Evolutionary conservation across 2,113 vertebrate genomes (phyloP), one percentile per base, ranked within the genome.

Genomic region (Myocastor coypus): DNA sequence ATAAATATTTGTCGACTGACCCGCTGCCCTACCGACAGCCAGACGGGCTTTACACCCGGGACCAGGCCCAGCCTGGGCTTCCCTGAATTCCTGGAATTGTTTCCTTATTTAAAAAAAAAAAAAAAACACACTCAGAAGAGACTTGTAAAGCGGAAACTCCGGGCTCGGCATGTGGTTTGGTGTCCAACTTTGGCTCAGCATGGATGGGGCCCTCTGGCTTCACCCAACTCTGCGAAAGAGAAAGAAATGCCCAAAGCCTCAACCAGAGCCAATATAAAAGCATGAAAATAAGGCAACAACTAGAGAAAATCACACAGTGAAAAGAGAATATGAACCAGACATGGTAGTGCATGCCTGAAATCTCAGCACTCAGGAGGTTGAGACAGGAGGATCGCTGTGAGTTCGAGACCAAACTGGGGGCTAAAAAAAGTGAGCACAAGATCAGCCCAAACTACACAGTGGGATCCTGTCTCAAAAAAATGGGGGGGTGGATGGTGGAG

Each of bases 1-100:
- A 82, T 97, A 95, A 95, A 85, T 95, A 91, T 91, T 95, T 96
- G 75, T 83, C 64, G 52, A 91, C 42, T 84, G 86, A 96, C 30
- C 75, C 28, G 61, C 69, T 68, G 92, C 91, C 75, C 86, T 42
- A 81, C 63, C 40, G 34, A 93, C 64, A 92, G 84, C 42, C 59
- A 83, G 90, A 87, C 55, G 20, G 32, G 78, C 59, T 93, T 87
- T 57, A 89, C 30, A n/a, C 61, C 64, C 82, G 57, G 83, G 82
- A 81, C 5, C 5, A 77, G 28, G 82, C 14, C 57, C 14, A 11
- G 75, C 42, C 69, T 52, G 20, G 57, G 40, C 73, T 88, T 87
- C 94, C 83, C 84, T 94, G 92, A 87, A 96, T 96, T 94, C 93
- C 80, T 92, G 73, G 88, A 78, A 46, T 91, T 94, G 75, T 83